Conservation (phyloP, 2,888 invertebrate genomes). For the Petrolisthes cinctipes region DNA sequence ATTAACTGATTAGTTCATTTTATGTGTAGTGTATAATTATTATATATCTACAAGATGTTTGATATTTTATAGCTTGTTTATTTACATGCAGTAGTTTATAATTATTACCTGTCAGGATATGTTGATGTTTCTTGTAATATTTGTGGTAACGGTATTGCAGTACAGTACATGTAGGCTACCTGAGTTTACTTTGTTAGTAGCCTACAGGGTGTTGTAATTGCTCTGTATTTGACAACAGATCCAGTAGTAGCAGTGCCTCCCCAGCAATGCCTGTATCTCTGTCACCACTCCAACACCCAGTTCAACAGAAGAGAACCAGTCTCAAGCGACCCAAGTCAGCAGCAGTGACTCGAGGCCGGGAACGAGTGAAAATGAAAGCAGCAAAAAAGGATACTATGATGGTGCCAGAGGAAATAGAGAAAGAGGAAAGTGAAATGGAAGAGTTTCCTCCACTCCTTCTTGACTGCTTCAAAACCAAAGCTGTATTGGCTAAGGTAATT, state of each 20-base stretch:
- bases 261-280: background rate
- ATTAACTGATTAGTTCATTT: background rate
- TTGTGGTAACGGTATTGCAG: too few species aligned
- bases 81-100: too few species aligned
- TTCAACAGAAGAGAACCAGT: background rate
- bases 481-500: conserved; percentile 58
- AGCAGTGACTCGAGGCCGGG: background rate
- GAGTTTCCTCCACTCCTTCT: conserved; percentile 52
- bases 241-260: conserved; percentile 3
- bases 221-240: background rate
- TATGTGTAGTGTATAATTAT: too few species aligned
- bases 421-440: conserved; percentile 26
- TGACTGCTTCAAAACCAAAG: conserved; percentile 52
- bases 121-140: too few species aligned
- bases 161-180: too few species aligned
- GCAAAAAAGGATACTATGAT: background rate
- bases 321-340: conserved; percentile 45
- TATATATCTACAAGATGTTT: too few species aligned
- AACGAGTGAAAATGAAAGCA: conserved; percentile 1
- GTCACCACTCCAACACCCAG: background rate
- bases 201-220: too few species aligned
- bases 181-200: too few species aligned
- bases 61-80: too few species aligned
- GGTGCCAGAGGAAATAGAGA: background rate
- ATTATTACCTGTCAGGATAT: too few species aligned